Evolutionary conservation across 2,797 vertebrate species (phyloP).

Genomic region (Somateria mollissima): DNA sequence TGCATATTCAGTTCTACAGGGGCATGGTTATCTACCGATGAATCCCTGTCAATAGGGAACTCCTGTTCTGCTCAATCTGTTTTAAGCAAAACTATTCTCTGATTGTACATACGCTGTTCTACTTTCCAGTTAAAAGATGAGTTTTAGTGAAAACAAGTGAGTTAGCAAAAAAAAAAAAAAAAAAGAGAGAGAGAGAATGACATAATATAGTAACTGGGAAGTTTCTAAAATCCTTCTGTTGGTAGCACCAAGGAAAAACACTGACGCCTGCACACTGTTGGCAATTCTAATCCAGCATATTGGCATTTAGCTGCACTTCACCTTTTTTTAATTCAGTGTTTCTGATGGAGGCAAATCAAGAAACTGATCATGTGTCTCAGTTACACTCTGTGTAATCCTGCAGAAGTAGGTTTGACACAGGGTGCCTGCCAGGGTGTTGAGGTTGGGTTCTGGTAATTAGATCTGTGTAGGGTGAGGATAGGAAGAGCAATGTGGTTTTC

Average conservation of each 20-base stretch:
- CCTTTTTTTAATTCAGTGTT: neutral
- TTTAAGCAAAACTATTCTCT: neutral
- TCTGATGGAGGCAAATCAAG: neutral
- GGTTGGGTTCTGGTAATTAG: neutral
- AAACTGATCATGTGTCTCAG: neutral
- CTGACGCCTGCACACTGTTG: neutral
- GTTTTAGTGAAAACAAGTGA: neutral
- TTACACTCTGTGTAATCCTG: neutral
- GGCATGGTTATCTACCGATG: neutral
- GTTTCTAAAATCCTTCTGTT: neutral
- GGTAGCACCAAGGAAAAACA: neutral
- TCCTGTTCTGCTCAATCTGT: rapidly evolving
- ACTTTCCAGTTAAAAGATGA: neutral
- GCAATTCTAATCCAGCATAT: neutral
- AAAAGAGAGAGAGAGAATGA: neutral
- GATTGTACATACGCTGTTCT: neutral
- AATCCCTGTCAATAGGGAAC: neutral
- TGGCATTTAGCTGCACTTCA: neutral
- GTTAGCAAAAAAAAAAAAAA: neutral
- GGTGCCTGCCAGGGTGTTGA: neutral
- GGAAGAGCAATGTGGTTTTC: neutral
- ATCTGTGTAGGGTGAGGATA: neutral
- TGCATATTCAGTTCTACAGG: neutral
- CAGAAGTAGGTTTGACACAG: neutral
- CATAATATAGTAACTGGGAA: neutral